phyloP scores from a whole-genome alignment of 2,113 vertebrate species.

The Indicator indicator region DNA sequence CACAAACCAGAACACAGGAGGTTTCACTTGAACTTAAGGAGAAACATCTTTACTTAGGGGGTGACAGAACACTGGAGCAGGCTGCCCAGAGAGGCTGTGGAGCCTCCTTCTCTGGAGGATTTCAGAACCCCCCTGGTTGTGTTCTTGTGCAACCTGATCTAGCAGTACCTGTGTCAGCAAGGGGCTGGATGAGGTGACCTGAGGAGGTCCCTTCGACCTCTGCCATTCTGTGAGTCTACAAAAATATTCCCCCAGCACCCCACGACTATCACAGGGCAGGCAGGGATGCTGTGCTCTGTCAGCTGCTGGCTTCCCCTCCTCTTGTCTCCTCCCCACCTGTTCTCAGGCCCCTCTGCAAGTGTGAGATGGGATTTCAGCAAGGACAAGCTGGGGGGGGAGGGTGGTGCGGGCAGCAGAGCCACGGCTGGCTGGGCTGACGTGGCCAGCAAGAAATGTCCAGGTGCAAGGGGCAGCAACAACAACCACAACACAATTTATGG shows the following conservation, averaged over 20 bases:
- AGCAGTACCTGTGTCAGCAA: too few relatives aligned
- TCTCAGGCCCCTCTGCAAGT: background rate
- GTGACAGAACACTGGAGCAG: too few relatives aligned
- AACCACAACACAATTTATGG: background rate
- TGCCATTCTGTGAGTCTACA: too few relatives aligned
- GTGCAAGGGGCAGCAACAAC: background rate
- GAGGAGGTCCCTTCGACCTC: too few relatives aligned
- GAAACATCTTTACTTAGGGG: too few relatives aligned
- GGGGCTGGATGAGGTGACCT: too few relatives aligned
- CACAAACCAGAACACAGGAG: too few relatives aligned
- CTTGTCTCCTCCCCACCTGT: conserved; percentile 42
- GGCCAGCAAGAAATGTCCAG: conserved; percentile 36
- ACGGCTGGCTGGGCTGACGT: background rate
- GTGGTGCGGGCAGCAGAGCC: background rate
- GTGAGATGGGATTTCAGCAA: conserved; percentile 36
- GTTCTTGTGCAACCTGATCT: too few relatives aligned
- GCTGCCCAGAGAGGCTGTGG: too few relatives aligned
- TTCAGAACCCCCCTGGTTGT: too few relatives aligned
- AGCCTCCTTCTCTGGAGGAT: too few relatives aligned
- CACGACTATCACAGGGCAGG: background rate
- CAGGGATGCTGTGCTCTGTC: accelerated
- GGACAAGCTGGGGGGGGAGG: background rate
- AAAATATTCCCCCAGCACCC: background rate
- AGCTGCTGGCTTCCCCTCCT: background rate
- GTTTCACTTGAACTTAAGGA: too few relatives aligned